Evolutionary conservation across 2,113 vertebrate genomes (phyloP), one percentile per base, ranked within the genome.

Genomic region (Psilopsiagon aymara): DNA sequence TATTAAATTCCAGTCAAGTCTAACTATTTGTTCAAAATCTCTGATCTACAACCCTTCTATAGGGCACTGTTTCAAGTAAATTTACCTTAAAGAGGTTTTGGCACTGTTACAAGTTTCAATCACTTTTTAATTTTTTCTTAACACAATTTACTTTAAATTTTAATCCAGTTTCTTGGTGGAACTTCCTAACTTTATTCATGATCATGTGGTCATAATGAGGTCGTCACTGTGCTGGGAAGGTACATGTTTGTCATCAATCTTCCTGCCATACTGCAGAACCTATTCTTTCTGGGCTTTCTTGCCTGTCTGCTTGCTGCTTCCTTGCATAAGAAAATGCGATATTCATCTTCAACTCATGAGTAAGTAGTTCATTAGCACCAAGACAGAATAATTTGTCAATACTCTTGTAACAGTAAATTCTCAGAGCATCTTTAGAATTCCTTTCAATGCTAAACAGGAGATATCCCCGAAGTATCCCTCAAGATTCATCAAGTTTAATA

Each of bases 271-370:
- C 17, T 68, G 18, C 5, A 7, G 35, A 60, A 90, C 27, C 33
- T 68, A 16, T 39, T 39, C 27, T 74, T 88, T 80, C 49, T 69
- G 49, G 6, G 17, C n/a, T 74, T 82, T 84, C 55, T 60, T 46
- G 71, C 39, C n/a, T 66, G 7, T 17, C 55, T 75, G 7, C 53
- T 94, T 88, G 63, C 55, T 81, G 43, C 62, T 82, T 82, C 24
- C 57, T 76, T 87, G 69, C 57, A 68, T 44, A 82, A 69, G 39
- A 74, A 75, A 91, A 69, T 33, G 79, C 25, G 47, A 35, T 68
- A 76, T 96, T 89, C 41, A 86, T 80, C 82, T 83, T 90, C 83
- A 77, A 41, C 59, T 92, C 83, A 89, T 84, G 46, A 92, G 81
- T 89, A 92, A 91, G 44, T 81, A 96, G 77, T 21, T 66, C 1